A percentile compares a stretch with the other conserved stretches of the same genome.
These are phyloP conservation scores for Leptarthrus brevirostris DNA, from an alignment of 2,888 invertebrate species.

Conservation along the genomic window DNA sequence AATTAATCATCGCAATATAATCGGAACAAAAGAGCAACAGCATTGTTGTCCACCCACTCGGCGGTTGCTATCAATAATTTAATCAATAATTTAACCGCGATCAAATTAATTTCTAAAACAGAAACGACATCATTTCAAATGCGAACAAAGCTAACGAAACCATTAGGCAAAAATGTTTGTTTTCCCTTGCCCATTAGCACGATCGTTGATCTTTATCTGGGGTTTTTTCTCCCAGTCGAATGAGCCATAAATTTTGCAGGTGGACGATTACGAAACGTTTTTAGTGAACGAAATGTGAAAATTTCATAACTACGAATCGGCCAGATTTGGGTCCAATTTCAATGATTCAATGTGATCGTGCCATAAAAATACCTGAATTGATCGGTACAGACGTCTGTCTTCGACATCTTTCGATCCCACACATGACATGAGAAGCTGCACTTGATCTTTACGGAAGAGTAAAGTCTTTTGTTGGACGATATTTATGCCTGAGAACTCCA, in stretches of 20 bases:
- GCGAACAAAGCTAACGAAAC: slow-evolving; percentile 9
- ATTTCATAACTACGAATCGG: slow-evolving; percentile 5
- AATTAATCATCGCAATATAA: slow-evolving; percentile 29
- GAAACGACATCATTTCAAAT: slow-evolving; percentile 9
- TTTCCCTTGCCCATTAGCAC: slow-evolving; percentile 34
- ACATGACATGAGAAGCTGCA: slow-evolving; percentile 5
- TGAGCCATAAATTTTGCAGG: slow-evolving; percentile 20
- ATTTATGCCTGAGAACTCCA: slow-evolving; percentile 26
- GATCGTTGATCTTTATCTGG: slow-evolving; percentile 34
- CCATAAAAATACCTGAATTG: slow-evolving; percentile 18
- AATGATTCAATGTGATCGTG: not conserved
- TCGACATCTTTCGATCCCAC: not conserved
- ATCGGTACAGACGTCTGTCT: not conserved
- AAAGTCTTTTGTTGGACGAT: slow-evolving; percentile 18
- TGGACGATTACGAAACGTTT: slow-evolving; percentile 8
- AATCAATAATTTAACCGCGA: slow-evolving; percentile 26
- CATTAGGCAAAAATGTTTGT: slow-evolving; percentile 33
- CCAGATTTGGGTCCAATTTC: not conserved
- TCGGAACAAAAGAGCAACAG: slow-evolving; percentile 9
- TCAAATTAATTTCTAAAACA: slow-evolving; percentile 31
- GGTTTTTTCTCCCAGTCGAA: not conserved
- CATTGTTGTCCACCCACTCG: slow-evolving; percentile 34
- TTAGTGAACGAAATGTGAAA: slow-evolving; percentile 8
- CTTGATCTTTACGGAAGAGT: slow-evolving; percentile 7
- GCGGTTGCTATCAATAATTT: slow-evolving; percentile 1